Conservation (phyloP, 2,888 invertebrate genomes). For the Hirudinaria manillensis region DNA sequence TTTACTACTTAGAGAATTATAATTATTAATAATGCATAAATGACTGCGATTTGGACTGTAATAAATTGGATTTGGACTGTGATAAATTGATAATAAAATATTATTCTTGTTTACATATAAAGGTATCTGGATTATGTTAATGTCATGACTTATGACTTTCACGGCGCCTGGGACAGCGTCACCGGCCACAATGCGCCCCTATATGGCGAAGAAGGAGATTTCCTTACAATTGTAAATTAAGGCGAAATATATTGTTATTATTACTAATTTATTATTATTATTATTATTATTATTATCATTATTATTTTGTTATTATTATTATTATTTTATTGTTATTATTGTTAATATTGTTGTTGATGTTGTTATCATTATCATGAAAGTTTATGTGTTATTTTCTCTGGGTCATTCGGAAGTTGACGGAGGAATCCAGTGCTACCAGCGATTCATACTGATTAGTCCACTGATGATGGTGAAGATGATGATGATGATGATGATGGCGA, state of each 20-base stretch:
- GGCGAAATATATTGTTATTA: too few species aligned
- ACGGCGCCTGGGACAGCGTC: constrained; percentile 1
- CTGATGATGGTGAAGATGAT: too few species aligned
- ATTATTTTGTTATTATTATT: background rate
- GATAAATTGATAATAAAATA: background rate
- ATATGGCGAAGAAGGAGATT: background rate
- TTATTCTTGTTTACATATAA: background rate
- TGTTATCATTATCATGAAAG: background rate
- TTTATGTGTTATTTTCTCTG: too few species aligned
- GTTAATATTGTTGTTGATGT: background rate
- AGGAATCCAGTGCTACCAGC: too few species aligned
- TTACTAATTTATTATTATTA: too few species aligned
- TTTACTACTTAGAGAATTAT: too few species aligned
- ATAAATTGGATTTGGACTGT: background rate
- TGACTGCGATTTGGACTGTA: background rate
- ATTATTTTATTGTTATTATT: too few species aligned
- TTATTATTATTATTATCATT: background rate
- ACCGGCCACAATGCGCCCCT: constrained; percentile 9
- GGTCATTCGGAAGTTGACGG: too few species aligned
- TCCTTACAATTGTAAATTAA: background rate
- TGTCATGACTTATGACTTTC: constrained; percentile 2
- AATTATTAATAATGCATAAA: too few species aligned
- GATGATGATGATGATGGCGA: too few species aligned
- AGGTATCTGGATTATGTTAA: constrained; percentile 43
- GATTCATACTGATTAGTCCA: too few species aligned